Conservation (phyloP, 2,888 invertebrate genomes). For the Panopea generosa region DNA sequence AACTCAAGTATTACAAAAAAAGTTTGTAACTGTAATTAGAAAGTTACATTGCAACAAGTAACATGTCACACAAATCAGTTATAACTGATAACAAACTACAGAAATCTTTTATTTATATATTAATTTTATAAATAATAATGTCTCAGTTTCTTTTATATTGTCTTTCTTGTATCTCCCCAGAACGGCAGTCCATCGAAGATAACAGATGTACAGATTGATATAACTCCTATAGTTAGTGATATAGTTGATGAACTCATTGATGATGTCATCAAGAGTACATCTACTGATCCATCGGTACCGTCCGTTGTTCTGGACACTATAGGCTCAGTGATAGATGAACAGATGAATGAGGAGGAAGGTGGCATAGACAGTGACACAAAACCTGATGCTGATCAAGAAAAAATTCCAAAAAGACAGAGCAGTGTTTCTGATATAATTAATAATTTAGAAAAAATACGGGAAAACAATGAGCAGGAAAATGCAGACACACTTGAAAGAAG, state of each 20-base stretch:
- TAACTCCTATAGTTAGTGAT: constrained; percentile 60
- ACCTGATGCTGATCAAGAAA: constrained; percentile 14
- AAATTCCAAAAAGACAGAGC: constrained; percentile 24
- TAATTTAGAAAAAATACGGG: constrained; percentile 50
- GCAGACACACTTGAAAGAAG: constrained; percentile 8
- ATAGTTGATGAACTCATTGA: constrained; percentile 82
- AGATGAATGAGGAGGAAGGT: constrained; percentile 33
- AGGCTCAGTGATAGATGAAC: constrained; percentile 74
- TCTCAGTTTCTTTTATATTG: too few relatives aligned
- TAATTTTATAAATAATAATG: too few relatives aligned
- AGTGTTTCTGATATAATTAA: constrained; percentile 63
- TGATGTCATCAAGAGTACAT: constrained; percentile 83
- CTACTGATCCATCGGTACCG: constrained; percentile 81
- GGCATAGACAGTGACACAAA: constrained; percentile 5
- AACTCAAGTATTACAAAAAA: too few relatives aligned
- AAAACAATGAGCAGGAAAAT: constrained; percentile 41
- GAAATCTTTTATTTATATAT: too few relatives aligned
- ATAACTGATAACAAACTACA: too few relatives aligned
- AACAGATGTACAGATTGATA: constrained; percentile 63
- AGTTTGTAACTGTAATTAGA: too few relatives aligned
- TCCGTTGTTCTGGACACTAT: constrained; percentile 83
- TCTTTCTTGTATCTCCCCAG: constrained; percentile 51
- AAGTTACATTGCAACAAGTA: too few relatives aligned
- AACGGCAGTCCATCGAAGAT: constrained; percentile 61
- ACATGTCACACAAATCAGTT: too few relatives aligned